Conservation (phyloP, 2,797 vertebrate species). For the Lepilemur septentrionalis region DNA sequence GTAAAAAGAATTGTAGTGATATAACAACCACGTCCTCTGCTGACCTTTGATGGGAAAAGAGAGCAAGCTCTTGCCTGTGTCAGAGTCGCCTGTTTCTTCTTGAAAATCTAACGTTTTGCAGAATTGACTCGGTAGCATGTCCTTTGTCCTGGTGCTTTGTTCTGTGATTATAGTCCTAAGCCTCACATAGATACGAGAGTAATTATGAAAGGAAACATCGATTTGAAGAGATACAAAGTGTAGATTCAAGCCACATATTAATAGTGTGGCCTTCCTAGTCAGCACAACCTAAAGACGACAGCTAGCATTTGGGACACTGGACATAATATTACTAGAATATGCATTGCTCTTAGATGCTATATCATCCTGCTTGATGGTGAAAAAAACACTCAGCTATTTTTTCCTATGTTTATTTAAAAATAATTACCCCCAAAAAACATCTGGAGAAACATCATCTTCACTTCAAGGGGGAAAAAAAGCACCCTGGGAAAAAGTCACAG, state of each 20-base stretch:
- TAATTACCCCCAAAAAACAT: constrained; percentile 81
- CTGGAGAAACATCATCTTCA: constrained; percentile 80
- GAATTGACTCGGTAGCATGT: constrained; percentile 22
- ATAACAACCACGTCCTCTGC: background rate
- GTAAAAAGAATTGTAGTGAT: constrained; percentile 12
- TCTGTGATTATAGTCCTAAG: background rate
- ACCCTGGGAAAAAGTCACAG: constrained; percentile 82
- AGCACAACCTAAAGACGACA: background rate
- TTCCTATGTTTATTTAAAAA: constrained; percentile 83
- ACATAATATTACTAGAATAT: fast-evolving
- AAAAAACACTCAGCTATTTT: constrained; percentile 62
- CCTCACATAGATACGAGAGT: background rate
- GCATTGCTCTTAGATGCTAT: background rate
- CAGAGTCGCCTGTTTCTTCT: background rate
- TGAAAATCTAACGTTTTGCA: constrained; percentile 11
- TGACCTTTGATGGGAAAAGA: constrained; percentile 50
- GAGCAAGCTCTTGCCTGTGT: background rate
- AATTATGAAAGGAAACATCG: background rate
- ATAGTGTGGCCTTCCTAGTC: too few species aligned
- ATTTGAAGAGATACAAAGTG: background rate
- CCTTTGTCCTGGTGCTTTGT: background rate
- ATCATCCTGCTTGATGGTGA: background rate
- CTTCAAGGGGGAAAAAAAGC: constrained; percentile 60
- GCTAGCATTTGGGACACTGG: fast-evolving
- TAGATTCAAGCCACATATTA: background rate